Conservation (phyloP, 2,113 vertebrate species). For the Felis catus region F.catus_Fca126_mat1.0 CM031426.1:54118001-54118500, state of each 20-base stretch:
- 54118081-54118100: fast-evolving
- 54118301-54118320: background rate
- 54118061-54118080: background rate
- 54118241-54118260: background rate
- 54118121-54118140: background rate
- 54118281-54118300: background rate
- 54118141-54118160: background rate
- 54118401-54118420: background rate
- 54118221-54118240: background rate
- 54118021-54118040: background rate
- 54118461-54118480: background rate
- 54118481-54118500: background rate
- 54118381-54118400: background rate
- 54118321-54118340: background rate
- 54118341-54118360: background rate
- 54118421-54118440: background rate
- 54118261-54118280: background rate
- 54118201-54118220: background rate
- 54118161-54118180: background rate
- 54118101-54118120: background rate
- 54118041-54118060: background rate
- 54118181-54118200: no score
- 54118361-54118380: background rate
- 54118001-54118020: background rate
- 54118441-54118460: background rate